Percentiles rank a stretch among this genome's conserved stretches.
These are phyloP conservation scores for Drosophila murphyi DNA, from an alignment of 1,140 invertebrate species.

Conservation along the genomic window DNA sequence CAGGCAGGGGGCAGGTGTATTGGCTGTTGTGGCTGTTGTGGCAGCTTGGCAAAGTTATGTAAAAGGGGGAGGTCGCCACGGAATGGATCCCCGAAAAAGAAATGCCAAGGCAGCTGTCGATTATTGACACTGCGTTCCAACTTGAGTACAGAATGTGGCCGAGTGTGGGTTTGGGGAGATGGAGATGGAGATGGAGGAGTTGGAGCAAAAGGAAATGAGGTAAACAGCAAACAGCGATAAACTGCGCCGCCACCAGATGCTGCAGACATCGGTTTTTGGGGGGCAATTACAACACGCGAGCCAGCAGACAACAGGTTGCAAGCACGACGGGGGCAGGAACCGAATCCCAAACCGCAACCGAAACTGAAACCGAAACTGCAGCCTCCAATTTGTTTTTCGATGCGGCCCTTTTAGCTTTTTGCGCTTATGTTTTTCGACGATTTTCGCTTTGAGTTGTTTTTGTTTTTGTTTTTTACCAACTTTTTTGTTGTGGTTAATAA, in stretches of 20 bases:
- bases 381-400: constrained; percentile 50
- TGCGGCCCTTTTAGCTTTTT: constrained; percentile 60
- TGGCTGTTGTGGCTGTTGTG: constrained; percentile 37
- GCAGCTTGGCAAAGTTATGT: constrained; percentile 58
- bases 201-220: background rate
- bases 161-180: background rate
- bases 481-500: constrained; percentile 66
- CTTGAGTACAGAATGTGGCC: constrained; percentile 18
- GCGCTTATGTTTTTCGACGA: constrained; percentile 59
- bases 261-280: constrained; percentile 56
- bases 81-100: constrained; percentile 49
- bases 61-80: constrained; percentile 49
- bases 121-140: constrained; percentile 77
- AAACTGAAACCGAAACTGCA: constrained; percentile 53
- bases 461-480: background rate
- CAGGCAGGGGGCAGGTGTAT: constrained; percentile 5
- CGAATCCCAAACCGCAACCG: constrained; percentile 36
- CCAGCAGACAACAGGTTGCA: constrained; percentile 71
- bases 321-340: constrained; percentile 30
- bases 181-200: background rate
- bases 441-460: constrained; percentile 34
- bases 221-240: constrained; percentile 63
- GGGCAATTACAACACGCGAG: constrained; percentile 80
- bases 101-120: constrained; percentile 76
- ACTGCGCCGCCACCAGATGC: constrained; percentile 69